Base-by-base conservation (phyloP, 2,888 invertebrate genomes). In the Aphidius colemani region DNA sequence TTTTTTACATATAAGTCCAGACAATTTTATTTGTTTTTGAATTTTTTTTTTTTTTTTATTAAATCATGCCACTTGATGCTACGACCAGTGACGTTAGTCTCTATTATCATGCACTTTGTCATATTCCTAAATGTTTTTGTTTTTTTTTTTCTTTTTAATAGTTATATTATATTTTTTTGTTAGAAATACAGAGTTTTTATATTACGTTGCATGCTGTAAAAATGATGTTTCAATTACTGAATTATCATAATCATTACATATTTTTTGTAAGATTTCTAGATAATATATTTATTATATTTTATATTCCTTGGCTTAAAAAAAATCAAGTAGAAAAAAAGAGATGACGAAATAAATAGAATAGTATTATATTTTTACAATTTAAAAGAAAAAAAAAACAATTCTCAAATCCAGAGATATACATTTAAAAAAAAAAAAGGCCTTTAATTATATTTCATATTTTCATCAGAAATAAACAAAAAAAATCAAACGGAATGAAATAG, bases 181-280 rank as follows among this genome's bases (percentile, higher is more conserved):
- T 70, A 64, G 59, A 66, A 51, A 61, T 62, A 67, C 64, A 69
- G 70, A 69, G 69, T 70, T 70, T 70, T 69, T 68, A 67, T 66
- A 64, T 69, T 69, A 69, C 50, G 69, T 69, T 69, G 69, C 70
- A 70, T 70, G 69, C 69, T 66, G 64, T 48, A 58, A 51, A 40
- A 53, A 45, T 49, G 61, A 44, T 39, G 44, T 39, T 40, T 53
- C 13, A 61, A 56, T 59, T 59, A 48, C 61, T 59, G 60, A 66
- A 44, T 58, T 58, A 40, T 58, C 41, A 13, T 13, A 11, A 57
- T 57, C 44, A 58, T 63, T 59, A n/a, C 30, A 18, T 13, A 41
- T 46, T 59, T 59, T 67, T 68, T 67, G 65, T 66, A 59, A 69
- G 66, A 69, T 67, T 68, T 66, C 67, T 66, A 64, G 65, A 67